Evolutionary conservation across 23 tunicate species (phyloP), one percentile per base, ranked within the genome.

Genomic region (Halocynthia aurantium): DNA sequence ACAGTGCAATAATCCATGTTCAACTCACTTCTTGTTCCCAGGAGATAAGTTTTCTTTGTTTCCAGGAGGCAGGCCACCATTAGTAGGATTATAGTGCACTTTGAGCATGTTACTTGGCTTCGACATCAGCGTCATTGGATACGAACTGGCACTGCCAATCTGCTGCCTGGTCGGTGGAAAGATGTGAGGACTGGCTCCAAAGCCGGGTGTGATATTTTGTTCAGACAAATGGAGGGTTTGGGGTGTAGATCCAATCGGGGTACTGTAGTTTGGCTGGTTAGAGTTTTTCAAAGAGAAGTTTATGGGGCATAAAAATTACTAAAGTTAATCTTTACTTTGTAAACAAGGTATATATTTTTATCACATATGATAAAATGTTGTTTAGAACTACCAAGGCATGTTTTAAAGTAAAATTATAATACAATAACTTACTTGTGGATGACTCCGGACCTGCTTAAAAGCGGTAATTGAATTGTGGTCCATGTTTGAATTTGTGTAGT

Each of bases 191-290:
- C 97, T 91, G 55, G 90, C 66, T 11, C 84, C 82, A 10, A 84
- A 61, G 7, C 84, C 81, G 15, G 89, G 85, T 50, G 88, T 86
- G 22, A 54, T 77, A 19, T 73, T 70, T 6, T 81, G 73, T 21
- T 69, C 85, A 13, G 90, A 80, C 8, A 85, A 13, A 66, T 88
- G 87, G 10, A 83, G 85, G 6, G 86, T 80, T 69, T 81, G 84
- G 6, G 96, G 96, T 5, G 85, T 81, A 18, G 83, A 72, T 18
- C 97, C 90, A 49, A 86, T 50, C 44, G 98, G 98, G 8, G 98
- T 92, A 78, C 98, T 92, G 76, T 86, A 92, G 85, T 84, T 80
- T 57, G 96, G 96, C 96, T 89, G 85, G 6, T 60, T 19, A 17
- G 54, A 60, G 20, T 68, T 15, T 11, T 20, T 20, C 5, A 68